A percentile compares a stretch with the other conserved stretches of the same genome.
phyloP scores from a whole-genome alignment of 2,797 vertebrate species.

The Urocyon cinereoargenteus region DNA sequence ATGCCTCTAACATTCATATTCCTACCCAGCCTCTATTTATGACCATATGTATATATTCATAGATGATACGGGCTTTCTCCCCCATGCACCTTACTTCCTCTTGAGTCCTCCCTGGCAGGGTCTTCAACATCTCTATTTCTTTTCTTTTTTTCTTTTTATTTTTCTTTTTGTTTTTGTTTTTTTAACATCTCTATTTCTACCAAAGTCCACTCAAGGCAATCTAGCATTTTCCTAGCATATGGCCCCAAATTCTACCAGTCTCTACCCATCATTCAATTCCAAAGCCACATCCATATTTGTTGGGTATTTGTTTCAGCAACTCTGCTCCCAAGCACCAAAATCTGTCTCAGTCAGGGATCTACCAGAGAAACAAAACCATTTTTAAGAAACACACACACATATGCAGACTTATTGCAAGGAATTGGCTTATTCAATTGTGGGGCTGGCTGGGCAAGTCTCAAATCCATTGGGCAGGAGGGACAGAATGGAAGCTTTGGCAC shows the following conservation, averaged over 20 bases:
- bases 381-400: background rate
- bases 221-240: background rate
- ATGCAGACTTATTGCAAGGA: background rate
- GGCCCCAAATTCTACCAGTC: background rate
- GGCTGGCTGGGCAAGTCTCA: background rate
- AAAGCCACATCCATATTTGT: background rate
- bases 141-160: too few species aligned
- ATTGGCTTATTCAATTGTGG: background rate
- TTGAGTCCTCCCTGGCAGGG: background rate
- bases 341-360: background rate
- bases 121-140: background rate
- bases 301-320: background rate
- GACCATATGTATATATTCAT: background rate
- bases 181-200: background rate
- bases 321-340: background rate
- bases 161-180: too few species aligned
- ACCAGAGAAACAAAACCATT: background rate
- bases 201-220: slow-evolving; percentile 22
- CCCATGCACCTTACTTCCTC: background rate
- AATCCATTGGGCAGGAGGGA: background rate
- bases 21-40: background rate
- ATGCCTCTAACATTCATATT: background rate
- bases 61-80: background rate
- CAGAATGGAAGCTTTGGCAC: background rate
- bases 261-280: background rate